A percentile compares a stretch with the other conserved stretches of the same genome.
These are phyloP conservation scores for Choreutis nemorana DNA, from an alignment of 2,888 invertebrate species.

Conservation along the genomic window DNA sequence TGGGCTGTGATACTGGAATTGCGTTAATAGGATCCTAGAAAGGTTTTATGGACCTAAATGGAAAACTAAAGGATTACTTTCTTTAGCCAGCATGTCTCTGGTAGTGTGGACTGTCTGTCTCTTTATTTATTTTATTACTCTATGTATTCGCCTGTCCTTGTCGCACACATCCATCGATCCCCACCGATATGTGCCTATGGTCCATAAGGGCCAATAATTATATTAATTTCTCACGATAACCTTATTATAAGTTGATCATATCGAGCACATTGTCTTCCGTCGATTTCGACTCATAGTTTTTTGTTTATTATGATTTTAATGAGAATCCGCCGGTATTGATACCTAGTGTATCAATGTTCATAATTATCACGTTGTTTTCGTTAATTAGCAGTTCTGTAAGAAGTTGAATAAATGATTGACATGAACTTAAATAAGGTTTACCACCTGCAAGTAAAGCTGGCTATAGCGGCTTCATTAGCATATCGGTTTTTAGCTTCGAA, in stretches of 20 bases:
- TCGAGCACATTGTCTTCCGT: slow-evolving; percentile 20
- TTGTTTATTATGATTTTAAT: slow-evolving; percentile 11
- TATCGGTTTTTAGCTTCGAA: too few species aligned
- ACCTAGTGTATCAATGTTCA: slow-evolving; percentile 6
- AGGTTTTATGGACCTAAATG: too few species aligned
- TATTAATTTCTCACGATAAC: slow-evolving; percentile 39
- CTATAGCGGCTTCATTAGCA: too few species aligned
- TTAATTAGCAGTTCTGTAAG: slow-evolving; percentile 7
- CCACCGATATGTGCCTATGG: slow-evolving; percentile 18
- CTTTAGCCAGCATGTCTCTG: too few species aligned
- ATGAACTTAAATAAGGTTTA: too few species aligned
- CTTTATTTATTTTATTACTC: too few species aligned
- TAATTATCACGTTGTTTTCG: slow-evolving; percentile 12
- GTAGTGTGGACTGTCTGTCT: too few species aligned
- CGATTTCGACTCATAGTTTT: slow-evolving; percentile 17
- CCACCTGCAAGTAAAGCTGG: too few species aligned
- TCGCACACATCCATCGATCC: slow-evolving; percentile 24
- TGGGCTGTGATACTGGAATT: too few species aligned
- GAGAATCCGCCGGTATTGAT: slow-evolving; percentile 5
- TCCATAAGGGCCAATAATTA: slow-evolving; percentile 41
- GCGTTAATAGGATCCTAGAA: too few species aligned
- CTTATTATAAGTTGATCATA: slow-evolving; percentile 41
- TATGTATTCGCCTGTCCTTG: slow-evolving; percentile 15
- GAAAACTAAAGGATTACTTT: too few species aligned
- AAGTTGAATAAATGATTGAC: too few species aligned